These are phyloP conservation scores for Circaetus cinerascens DNA, from an alignment of 2,113 vertebrate genomes.

Conservation along the genomic window DNA sequence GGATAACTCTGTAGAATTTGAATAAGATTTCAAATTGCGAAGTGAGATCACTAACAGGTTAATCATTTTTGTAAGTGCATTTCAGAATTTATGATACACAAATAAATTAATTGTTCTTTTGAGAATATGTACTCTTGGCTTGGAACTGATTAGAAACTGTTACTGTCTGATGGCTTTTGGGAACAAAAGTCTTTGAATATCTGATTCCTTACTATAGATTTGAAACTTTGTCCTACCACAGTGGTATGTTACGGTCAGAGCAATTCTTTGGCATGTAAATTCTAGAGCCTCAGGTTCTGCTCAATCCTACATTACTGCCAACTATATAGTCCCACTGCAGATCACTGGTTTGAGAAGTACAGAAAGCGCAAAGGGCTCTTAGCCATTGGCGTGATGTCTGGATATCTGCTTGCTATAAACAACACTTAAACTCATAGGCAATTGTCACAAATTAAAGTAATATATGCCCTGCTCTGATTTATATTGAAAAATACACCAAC, in stretches of 20 bases:
- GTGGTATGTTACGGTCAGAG: neutral
- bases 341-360: neutral
- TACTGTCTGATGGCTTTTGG: neutral
- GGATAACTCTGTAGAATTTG: neutral
- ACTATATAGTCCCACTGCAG: neutral
- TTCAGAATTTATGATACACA: neutral
- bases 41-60: neutral
- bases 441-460: neutral
- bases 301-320: neutral
- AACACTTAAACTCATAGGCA: neutral
- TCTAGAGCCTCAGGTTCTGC: neutral
- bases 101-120: neutral
- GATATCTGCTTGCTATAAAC: neutral
- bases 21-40: neutral
- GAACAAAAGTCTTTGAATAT: neutral
- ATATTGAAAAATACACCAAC: neutral
- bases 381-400: too few species aligned
- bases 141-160: neutral
- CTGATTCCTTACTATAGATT: neutral
- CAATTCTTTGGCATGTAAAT: accelerated
- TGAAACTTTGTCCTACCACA: neutral
- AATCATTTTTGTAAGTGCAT: neutral
- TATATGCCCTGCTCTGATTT: neutral
- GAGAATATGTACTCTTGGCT: neutral
- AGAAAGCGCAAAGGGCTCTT: neutral